phyloP scores from a whole-genome alignment of 1,140 invertebrate species.

The Drosophila orosa region DNA sequence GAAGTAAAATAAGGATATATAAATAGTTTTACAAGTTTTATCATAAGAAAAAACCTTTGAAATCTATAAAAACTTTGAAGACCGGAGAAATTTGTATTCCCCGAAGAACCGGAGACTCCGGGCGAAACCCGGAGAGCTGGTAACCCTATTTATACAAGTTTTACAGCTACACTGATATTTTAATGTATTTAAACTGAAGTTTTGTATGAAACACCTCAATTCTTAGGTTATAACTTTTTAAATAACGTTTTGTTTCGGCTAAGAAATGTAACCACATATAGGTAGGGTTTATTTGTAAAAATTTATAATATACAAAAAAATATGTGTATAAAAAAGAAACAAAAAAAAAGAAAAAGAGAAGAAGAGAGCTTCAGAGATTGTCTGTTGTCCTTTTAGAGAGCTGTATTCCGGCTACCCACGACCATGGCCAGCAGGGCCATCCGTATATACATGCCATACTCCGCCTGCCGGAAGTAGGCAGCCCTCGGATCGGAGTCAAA shows the following conservation, averaged over 20 bases:
- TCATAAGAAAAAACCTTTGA: too few relatives aligned
- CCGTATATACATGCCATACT: constrained; percentile 98
- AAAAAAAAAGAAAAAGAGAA: neutral
- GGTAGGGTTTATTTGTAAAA: neutral
- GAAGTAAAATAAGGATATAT: too few relatives aligned
- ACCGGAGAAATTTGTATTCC: too few relatives aligned
- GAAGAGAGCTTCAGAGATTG: neutral
- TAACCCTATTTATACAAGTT: too few relatives aligned
- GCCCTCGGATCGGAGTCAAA: constrained; percentile 98
- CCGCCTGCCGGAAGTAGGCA: constrained; percentile 99
- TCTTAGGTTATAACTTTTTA: neutral
- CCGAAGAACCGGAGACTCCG: too few relatives aligned
- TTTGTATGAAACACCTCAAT: too few relatives aligned
- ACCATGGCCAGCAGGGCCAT: constrained; percentile 98
- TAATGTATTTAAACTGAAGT: too few relatives aligned
- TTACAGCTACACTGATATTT: too few relatives aligned
- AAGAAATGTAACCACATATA: neutral
- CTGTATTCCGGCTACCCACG: constrained; percentile 86
- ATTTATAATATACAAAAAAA: constrained; percentile 6
- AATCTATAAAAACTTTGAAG: too few relatives aligned
- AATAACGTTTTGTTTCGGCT: neutral
- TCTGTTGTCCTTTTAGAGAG: constrained; percentile 18
- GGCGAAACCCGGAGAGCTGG: too few relatives aligned
- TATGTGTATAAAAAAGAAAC: neutral
- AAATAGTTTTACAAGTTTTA: too few relatives aligned